Percentiles rank a stretch among this genome's conserved stretches.
Evolutionary conservation across 1,140 invertebrate species (phyloP).

Genomic region (Papilio machaon): DNA sequence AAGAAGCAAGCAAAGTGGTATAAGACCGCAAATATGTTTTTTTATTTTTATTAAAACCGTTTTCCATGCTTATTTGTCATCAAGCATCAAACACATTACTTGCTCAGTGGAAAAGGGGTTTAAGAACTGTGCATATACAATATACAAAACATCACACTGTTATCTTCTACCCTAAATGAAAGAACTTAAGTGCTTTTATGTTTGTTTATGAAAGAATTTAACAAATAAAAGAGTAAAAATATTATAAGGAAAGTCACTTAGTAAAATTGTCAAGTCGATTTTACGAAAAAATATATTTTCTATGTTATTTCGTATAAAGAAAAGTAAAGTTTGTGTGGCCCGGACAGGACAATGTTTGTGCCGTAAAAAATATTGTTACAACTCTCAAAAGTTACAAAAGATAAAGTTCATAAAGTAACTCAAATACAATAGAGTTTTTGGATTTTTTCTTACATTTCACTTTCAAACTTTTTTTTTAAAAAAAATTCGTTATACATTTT

Average conservation of each 20-base stretch:
- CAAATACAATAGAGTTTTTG: too few species aligned
- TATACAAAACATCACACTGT: not conserved
- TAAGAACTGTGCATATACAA: not conserved
- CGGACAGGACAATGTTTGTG: not conserved
- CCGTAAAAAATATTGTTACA: too few species aligned
- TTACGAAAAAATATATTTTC: not conserved
- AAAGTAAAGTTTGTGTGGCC: not conserved
- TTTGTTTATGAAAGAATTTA: not conserved
- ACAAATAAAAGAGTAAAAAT: not conserved
- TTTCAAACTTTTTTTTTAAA: not conserved
- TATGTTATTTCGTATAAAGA: not conserved
- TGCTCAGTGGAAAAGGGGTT: too few species aligned
- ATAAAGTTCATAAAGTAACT: too few species aligned
- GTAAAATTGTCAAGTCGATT: not conserved
- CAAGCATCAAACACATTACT: not conserved
- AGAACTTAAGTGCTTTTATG: not conserved
- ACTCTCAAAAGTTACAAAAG: too few species aligned
- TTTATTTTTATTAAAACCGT: not conserved
- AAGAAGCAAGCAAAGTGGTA: conserved; percentile 31
- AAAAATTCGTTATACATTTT: not conserved
- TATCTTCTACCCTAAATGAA: not conserved
- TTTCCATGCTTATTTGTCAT: not conserved
- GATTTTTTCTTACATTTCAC: not conserved
- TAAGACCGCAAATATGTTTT: conserved; percentile 22
- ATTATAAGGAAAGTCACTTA: not conserved